Evolutionary conservation across 1,140 invertebrate species (phyloP).

Genomic region (Helicoverpa zea): DNA sequence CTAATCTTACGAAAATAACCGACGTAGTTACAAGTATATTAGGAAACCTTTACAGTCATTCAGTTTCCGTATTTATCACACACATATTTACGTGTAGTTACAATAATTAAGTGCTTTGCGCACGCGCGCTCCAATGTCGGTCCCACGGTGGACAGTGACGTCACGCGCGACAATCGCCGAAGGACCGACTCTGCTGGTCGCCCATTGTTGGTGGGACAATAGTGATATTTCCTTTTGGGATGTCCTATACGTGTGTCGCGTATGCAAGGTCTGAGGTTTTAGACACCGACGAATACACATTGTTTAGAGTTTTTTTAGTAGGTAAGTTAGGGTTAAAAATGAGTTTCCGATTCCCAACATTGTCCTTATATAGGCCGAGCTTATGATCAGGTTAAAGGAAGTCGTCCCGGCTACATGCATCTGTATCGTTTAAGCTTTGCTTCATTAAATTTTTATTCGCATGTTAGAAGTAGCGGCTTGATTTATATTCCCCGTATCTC

Average conservation of each 20-base stretch:
- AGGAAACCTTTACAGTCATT: constrained; percentile 11
- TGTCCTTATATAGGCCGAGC: too few relatives aligned
- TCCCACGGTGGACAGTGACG: constrained; percentile 65
- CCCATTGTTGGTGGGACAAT: constrained; percentile 55
- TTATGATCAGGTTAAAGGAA: too few relatives aligned
- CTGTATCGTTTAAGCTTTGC: too few relatives aligned
- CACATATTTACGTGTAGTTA: constrained; percentile 37
- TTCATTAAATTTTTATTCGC: too few relatives aligned
- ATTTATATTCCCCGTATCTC: too few relatives aligned
- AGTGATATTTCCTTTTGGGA: constrained; percentile 56
- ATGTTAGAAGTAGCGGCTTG: too few relatives aligned
- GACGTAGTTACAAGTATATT: neutral
- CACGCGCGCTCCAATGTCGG: constrained; percentile 60
- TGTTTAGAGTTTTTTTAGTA: constrained; percentile 13
- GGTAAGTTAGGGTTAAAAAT: too few relatives aligned
- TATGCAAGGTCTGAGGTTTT: constrained; percentile 46
- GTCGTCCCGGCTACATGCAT: too few relatives aligned
- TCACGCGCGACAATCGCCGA: constrained; percentile 49
- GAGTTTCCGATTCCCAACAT: too few relatives aligned
- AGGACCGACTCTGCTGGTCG: constrained; percentile 48
- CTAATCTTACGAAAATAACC: neutral
- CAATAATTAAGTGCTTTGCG: constrained; percentile 43
- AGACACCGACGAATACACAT: neutral
- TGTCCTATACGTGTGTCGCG: constrained; percentile 45
- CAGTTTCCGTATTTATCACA: constrained; percentile 28